Conservation (phyloP, 2,797 vertebrate species). For the Manis pentadactyla region DNA sequence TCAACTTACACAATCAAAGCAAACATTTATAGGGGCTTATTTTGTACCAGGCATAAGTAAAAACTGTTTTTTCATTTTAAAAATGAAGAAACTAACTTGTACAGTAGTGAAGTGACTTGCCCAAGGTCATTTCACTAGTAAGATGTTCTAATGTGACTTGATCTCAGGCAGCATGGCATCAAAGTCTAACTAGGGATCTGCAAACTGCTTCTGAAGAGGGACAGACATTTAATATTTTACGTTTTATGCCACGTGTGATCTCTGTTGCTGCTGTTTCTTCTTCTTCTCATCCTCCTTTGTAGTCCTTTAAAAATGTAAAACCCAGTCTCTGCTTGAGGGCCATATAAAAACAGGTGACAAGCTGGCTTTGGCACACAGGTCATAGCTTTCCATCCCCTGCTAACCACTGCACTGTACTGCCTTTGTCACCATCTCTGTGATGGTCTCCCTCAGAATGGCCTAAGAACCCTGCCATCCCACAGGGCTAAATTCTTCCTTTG, state of each 20-base stretch:
- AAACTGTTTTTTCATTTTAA: conserved; percentile 35
- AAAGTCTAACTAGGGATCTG: neutral
- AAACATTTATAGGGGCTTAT: neutral
- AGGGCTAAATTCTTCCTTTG: neutral
- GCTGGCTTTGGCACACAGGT: neutral
- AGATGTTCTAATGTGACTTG: neutral
- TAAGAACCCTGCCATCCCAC: neutral
- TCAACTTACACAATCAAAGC: conserved; percentile 2
- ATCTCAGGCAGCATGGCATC: neutral
- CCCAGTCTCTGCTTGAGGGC: neutral
- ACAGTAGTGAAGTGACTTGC: neutral
- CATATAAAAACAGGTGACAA: neutral
- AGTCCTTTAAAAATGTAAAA: neutral
- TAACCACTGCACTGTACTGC: neutral
- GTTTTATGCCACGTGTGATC: neutral
- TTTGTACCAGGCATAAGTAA: neutral
- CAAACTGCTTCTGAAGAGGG: neutral
- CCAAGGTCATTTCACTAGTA: neutral
- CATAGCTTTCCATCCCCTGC: neutral
- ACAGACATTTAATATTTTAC: neutral
- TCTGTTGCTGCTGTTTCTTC: neutral
- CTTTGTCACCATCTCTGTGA: neutral
- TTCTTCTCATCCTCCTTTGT: neutral
- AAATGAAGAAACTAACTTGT: neutral
- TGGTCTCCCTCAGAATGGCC: neutral